Percentiles rank a stretch among this genome's conserved stretches.
Evolutionary conservation across 2,113 vertebrate species (phyloP).

Genomic region (Mustela nigripes): DNA sequence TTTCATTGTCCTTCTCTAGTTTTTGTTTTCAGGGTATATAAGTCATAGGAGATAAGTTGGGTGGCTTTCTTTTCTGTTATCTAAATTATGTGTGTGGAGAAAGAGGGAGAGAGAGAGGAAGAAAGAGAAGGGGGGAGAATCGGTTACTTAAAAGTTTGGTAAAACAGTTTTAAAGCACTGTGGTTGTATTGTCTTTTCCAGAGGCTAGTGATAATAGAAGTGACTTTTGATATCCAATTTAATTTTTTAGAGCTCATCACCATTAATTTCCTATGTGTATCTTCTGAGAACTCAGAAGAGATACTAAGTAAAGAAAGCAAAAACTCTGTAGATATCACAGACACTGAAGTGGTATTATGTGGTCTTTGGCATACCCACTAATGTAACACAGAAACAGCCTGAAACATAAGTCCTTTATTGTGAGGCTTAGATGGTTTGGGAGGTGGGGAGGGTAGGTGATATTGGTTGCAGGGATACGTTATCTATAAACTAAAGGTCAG

Average conservation of each 20-base stretch:
- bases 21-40: slow-evolving; percentile 8
- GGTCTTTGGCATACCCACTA: not conserved
- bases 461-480: not conserved
- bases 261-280: not conserved
- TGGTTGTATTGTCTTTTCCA: not conserved
- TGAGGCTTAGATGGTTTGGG: not conserved
- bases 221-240: not conserved
- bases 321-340: not conserved
- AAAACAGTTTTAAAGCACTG: not conserved
- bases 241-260: not conserved
- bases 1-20: not conserved
- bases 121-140: not conserved
- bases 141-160: not conserved
- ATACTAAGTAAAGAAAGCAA: not conserved
- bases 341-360: not conserved
- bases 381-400: not conserved
- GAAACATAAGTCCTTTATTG: not conserved
- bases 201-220: not conserved
- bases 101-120: not conserved
- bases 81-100: not conserved
- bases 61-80: not conserved
- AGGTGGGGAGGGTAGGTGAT: not conserved
- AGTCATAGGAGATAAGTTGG: not conserved
- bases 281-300: slow-evolving; percentile 20
- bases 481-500: not conserved